A percentile compares a stretch with the other conserved stretches of the same genome.
Evolutionary conservation across 2,113 vertebrate genomes (phyloP).

Genomic region (Megaceryle maxima): DNA sequence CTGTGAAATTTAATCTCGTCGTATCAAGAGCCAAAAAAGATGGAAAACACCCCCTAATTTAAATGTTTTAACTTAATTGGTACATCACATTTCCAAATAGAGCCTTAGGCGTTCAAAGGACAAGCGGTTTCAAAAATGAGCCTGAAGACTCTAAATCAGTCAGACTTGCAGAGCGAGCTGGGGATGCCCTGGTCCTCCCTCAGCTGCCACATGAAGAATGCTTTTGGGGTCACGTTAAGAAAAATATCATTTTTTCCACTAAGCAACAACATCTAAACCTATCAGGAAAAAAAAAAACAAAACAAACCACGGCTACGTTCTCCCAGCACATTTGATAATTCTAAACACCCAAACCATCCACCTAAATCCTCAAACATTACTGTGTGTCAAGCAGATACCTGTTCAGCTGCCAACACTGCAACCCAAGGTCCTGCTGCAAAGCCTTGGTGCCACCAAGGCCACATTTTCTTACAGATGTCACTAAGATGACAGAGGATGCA

Average conservation of each 20-base stretch:
- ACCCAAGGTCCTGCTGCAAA: not conserved
- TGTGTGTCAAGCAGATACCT: accelerated
- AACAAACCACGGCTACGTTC: accelerated
- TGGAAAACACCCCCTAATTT: not conserved
- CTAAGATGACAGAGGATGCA: accelerated
- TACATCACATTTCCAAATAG: not conserved
- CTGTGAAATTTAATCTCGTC: not conserved
- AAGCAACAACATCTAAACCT: not conserved
- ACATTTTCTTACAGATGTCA: accelerated
- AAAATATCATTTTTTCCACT: accelerated
- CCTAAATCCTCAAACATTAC: accelerated
- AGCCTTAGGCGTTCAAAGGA: not conserved
- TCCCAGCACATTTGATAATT: accelerated
- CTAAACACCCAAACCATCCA: not conserved
- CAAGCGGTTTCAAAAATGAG: not conserved
- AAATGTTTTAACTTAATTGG: not conserved
- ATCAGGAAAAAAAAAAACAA: accelerated
- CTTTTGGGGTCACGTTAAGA: accelerated
- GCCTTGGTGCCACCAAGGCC: accelerated
- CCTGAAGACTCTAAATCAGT: accelerated
- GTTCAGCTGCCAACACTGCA: accelerated
- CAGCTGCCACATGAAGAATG: accelerated
- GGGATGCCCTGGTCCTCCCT: accelerated
- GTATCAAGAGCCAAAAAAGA: not conserved
- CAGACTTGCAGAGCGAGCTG: not conserved